Base-by-base conservation (phyloP, 2,888 invertebrate species). In the Azorinus chamasolen region DNA sequence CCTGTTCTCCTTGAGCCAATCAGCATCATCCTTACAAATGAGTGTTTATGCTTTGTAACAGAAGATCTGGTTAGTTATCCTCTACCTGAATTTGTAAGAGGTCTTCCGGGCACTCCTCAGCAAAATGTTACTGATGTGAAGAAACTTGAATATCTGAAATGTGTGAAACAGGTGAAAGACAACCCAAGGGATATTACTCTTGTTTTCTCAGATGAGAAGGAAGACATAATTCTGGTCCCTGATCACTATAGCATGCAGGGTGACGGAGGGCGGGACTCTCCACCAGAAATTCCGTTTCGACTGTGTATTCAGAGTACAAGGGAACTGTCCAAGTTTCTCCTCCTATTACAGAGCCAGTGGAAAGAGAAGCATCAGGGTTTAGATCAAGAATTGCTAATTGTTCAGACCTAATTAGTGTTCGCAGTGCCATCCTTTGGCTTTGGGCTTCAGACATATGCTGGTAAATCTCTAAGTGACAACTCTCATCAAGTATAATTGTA, bases 61-160 rank as follows among this genome's bases (percentile, higher is more conserved):
- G 92, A 92, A 61, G 91, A 92, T 81, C 68, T 89, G 32, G 91
- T 91, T 39, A 91, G 89, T 69, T 92, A 92, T 64, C 92, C 92
- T 0, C 73, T 92, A n/a, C 92, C 92, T 5, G 91, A 91, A 48
- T 92, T 92, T 83, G 90, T 88, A 8, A 77, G 89, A n/a, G 89
- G 89, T 12, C 76, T 90, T 6, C 92, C 92, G 6, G 88, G 87
- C 41, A 87, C 87, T 14, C 89, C 91, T 0, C 82, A 89, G 41
- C 88, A 90, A 50, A 79, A 85, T 24, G 83, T 92, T 6, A 59
- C 84, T 1, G 89, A 91, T 43, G 85, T 88, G 16, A 87, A 87
- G 5, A 86, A 86, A 37, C 79, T 92, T 20, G 90, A 90, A 65
- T 86, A 86, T 64, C 79, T 92, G 45, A 89, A 89, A 62, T 71